Base-by-base conservation (phyloP, 2,113 vertebrate species). In the Pelecanus crispus region DNA sequence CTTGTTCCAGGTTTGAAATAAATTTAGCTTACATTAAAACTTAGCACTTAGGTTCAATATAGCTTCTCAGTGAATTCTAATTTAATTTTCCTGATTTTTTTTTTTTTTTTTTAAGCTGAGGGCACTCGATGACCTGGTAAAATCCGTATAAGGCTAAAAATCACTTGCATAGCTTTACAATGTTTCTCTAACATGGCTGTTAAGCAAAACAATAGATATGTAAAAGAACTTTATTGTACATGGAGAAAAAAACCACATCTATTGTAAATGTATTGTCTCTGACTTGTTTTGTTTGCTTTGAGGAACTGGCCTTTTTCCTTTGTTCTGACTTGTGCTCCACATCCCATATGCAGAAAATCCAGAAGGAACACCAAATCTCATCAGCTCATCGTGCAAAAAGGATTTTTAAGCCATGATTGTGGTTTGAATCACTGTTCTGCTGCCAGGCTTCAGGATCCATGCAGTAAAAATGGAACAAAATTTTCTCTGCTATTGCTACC, bases 401-500 rank as follows among this genome's bases (percentile, higher is more conserved):
- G 1, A 65, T 47, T 94, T 97, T 85, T 28, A 85, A 94, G 85
- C 78, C 52, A 58, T 9, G 59, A 77, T 29, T 89, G 53, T 92
- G 85, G 44, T 77, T 85, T 38, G 91, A 92, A 91, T 92, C 49
- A 65, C 67, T 66, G 13, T 78, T 87, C 11, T 59, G 25, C 66
- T 96, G 72, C 79, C 86, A 97, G 61, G 21, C 49, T 67, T 62
- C 81, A 62, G 44, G 40, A 94, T 85, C 52, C 71, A 83, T 31
- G 20, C 15, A 66, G 53, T 7, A 53, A 93, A 95, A 96, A 79
- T 40, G 13, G 71, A 96, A 83, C 42, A 96, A 70, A 96, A 78
- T n/a, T 90, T 97, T 95, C 55, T 94, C 42, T 90, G n/a, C 66
- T 82, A 62, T 88, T 74, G 61, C 17, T 91, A 92, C 83, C 79